Evolutionary conservation across 1,140 invertebrate genomes (phyloP).

Genomic region (Caenorhabditis elegans): WBcel235 BX284604.4:7886501-7887000

Average conservation of each 20-base stretch:
- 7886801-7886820: too few species aligned
- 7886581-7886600: background rate
- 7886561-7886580: too few species aligned
- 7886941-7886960: background rate
- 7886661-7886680: too few species aligned
- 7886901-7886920: background rate
- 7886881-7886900: background rate
- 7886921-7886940: background rate
- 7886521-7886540: background rate
- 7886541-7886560: conserved; percentile 67
- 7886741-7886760: too few species aligned
- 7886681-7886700: too few species aligned
- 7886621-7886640: too few species aligned
- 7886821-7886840: conserved; percentile 51
- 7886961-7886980: too few species aligned
- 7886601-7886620: background rate
- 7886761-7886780: too few species aligned
- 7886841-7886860: conserved; percentile 53
- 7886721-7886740: too few species aligned
- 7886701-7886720: too few species aligned
- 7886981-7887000: background rate
- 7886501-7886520: background rate
- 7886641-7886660: too few species aligned
- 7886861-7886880: conserved; percentile 67
- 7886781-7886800: too few species aligned